Evolutionary conservation across 2,888 invertebrate species (phyloP).

Genomic region (Caenorhabditis sp.): DNA sequence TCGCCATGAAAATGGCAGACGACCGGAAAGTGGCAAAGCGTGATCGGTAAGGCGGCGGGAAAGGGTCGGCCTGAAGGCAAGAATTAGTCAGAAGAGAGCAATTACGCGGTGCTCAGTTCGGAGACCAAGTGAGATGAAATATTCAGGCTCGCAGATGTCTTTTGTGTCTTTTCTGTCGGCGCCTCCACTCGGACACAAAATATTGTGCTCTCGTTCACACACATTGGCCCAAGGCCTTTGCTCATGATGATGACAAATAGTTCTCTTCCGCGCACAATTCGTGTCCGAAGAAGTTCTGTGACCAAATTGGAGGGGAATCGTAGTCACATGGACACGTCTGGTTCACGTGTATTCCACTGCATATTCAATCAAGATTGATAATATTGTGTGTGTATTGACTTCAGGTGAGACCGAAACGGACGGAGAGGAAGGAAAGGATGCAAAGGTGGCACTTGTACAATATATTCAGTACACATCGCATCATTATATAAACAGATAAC

Average conservation of each 20-base stretch:
- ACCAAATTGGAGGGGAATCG: background rate
- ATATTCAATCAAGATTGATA: conserved; percentile 20
- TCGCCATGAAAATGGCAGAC: background rate
- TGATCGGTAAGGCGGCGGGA: background rate
- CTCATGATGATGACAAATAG: conserved; percentile 35
- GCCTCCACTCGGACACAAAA: conserved; percentile 5
- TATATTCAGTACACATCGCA: conserved; percentile 9
- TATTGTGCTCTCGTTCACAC: conserved; percentile 18
- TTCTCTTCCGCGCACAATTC: conserved; percentile 6
- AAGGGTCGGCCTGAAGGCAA: background rate
- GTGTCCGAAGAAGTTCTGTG: conserved; percentile 13
- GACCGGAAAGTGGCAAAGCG: background rate
- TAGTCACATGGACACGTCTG: background rate
- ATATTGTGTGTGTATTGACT: conserved; percentile 5
- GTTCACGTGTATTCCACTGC: conserved; percentile 16
- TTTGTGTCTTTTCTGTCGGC: conserved; percentile 13
- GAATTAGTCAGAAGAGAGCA: conserved; percentile 25
- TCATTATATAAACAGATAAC: conserved; percentile 19
- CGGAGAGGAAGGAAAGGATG: background rate
- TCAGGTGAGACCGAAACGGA: conserved; percentile 14
- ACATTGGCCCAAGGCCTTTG: background rate
- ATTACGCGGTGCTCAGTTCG: conserved; percentile 17
- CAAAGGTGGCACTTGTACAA: conserved; percentile 22
- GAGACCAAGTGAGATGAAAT: conserved; percentile 14
- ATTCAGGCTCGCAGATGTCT: conserved; percentile 15